phyloP scores from a whole-genome alignment of 2,797 vertebrate genomes.

The Champsocephalus gunnari region DNA sequence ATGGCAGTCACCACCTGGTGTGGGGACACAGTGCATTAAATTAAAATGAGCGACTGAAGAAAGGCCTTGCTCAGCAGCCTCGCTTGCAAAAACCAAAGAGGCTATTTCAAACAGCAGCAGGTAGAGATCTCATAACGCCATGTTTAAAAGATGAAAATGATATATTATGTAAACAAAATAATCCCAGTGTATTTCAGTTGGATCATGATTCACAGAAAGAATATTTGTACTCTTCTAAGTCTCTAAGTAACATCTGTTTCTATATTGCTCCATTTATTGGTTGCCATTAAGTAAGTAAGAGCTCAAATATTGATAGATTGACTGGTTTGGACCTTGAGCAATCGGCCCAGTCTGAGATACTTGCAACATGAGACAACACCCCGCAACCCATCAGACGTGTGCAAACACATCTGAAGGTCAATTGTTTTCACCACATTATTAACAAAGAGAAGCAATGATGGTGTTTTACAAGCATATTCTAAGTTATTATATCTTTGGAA shows the following conservation, averaged over 20 bases:
- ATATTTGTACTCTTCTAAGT: not conserved
- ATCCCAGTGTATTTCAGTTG: not conserved
- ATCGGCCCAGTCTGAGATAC: conserved; percentile 13
- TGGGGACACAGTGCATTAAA: conserved; percentile 57
- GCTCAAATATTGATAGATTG: conserved; percentile 32
- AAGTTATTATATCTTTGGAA: not conserved
- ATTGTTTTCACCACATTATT: conserved; percentile 10
- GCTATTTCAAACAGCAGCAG: conserved; percentile 22
- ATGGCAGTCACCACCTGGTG: conserved; percentile 95
- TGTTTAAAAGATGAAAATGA: not conserved
- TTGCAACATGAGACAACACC: conserved; percentile 12
- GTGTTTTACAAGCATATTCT: not conserved
- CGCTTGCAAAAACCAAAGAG: conserved; percentile 16
- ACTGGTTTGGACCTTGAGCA: conserved; percentile 22
- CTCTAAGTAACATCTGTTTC: not conserved
- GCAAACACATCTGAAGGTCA: conserved; percentile 12
- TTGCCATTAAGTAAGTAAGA: conserved; percentile 16
- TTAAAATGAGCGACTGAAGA: conserved; percentile 39
- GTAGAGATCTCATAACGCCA: not conserved
- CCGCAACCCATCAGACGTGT: conserved; percentile 13
- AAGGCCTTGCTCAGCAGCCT: conserved; percentile 37
- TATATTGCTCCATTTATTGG: conserved; percentile 17
- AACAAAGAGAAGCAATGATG: not conserved
- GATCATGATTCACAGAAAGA: not conserved
- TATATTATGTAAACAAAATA: not conserved